Evolutionary conservation across 37 sponge, comb jelly and placozoan species (phyloP).

Genomic region (Halichondria panicea): DNA sequence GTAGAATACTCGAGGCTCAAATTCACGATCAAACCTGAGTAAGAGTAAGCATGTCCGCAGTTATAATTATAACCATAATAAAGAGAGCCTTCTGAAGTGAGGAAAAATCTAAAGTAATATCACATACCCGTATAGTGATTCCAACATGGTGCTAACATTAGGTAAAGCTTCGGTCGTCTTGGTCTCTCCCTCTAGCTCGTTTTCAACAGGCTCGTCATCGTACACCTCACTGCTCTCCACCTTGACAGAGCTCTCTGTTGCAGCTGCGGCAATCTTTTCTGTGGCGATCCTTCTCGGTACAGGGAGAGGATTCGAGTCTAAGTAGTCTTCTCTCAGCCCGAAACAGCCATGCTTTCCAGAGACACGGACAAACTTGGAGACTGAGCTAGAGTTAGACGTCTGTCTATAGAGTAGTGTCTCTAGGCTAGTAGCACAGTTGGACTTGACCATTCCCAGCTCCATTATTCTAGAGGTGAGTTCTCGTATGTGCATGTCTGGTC

Average conservation of each 20-base stretch:
- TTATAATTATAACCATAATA: too few species aligned
- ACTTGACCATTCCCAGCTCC: constrained; percentile 61
- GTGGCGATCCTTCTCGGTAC: neutral
- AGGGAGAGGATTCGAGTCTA: constrained; percentile 2
- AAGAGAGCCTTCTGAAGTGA: too few species aligned
- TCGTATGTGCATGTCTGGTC: constrained; percentile 68
- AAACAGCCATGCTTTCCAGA: constrained; percentile 67
- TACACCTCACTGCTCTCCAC: too few species aligned
- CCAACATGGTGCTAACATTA: too few species aligned
- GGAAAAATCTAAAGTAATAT: too few species aligned
- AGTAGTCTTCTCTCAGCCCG: constrained; percentile 18
- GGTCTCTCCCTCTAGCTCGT: too few species aligned
- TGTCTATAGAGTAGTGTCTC: constrained; percentile 71
- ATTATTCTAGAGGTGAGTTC: constrained; percentile 56
- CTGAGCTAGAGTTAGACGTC: constrained; percentile 14
- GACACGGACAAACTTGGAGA: constrained; percentile 60
- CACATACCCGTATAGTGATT: too few species aligned
- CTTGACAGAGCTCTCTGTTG: too few species aligned
- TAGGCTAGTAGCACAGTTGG: constrained; percentile 63
- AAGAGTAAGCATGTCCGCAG: too few species aligned
- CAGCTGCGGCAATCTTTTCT: neutral
- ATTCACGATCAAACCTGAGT: too few species aligned
- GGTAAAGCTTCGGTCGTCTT: too few species aligned
- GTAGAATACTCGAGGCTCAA: constrained; percentile 6
- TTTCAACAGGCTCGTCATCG: too few species aligned